Evolutionary conservation across 1,140 invertebrate species (phyloP).

Genomic region (Oscheius sp.): DNA sequence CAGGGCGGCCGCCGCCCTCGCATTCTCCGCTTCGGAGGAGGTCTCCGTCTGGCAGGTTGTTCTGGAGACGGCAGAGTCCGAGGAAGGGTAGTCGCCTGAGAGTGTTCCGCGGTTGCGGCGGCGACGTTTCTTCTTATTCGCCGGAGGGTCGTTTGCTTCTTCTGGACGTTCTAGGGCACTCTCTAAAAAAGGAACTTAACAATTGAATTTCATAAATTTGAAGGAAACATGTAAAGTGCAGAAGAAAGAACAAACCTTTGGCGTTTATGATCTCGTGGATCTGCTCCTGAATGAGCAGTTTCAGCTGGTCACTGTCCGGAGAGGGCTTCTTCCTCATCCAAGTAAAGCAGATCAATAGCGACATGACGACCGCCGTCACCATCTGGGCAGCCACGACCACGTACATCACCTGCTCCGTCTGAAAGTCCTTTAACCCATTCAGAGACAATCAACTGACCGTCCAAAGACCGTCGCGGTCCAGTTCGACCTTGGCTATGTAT

Average conservation of each 20-base stretch:
- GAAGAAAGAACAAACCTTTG: too few relatives aligned
- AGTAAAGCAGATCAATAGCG: too few relatives aligned
- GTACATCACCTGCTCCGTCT: constrained; percentile 1
- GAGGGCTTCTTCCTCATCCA: too few relatives aligned
- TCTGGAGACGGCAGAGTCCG: not conserved
- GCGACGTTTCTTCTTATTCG: not conserved
- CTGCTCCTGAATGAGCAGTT: too few relatives aligned
- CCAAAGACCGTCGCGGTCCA: not conserved
- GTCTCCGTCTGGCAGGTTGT: not conserved
- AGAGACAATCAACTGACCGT: not conserved
- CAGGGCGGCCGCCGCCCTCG: not conserved
- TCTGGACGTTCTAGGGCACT: too few relatives aligned
- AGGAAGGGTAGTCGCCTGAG: not conserved
- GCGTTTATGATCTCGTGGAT: too few relatives aligned
- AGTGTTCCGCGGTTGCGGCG: not conserved
- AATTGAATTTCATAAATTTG: too few relatives aligned
- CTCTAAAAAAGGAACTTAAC: too few relatives aligned
- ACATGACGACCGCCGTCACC: not conserved
- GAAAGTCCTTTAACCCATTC: not conserved
- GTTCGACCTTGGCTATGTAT: not conserved
- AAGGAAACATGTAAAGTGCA: too few relatives aligned
- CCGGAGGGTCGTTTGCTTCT: too few relatives aligned
- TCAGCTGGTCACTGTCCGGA: too few relatives aligned
- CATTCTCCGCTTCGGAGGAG: not conserved
- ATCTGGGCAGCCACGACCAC: not conserved